Base-by-base conservation (phyloP, 2,888 invertebrate species). In the Leptopilina drosophilae region DNA sequence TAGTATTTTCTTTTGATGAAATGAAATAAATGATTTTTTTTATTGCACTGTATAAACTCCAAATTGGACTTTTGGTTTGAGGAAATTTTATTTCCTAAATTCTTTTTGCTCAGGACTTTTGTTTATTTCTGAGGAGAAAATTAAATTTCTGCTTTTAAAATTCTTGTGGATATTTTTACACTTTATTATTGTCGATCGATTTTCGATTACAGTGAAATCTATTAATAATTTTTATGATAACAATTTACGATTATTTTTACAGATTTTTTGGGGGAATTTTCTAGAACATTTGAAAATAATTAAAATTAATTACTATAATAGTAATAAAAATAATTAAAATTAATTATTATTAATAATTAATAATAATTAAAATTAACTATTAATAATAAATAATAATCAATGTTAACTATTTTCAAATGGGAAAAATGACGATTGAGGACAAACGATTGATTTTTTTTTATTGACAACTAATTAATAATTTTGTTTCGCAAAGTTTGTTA, bases 21-120 rank as follows among this genome's bases (percentile, higher is more conserved):
- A 53, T 14, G 20, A 11, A 20, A 46, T 49, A 7, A 49, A 11
- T 9, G 12, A 15, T 69, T 26, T 15, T 33, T n/a, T 56, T 56
- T 8, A 56, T 14, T 9, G 81, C 86, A 88, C 86, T 87, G 89
- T 90, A 88, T 88, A 87, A 88, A 88, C 89, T 89, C 88, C 89
- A 87, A 26, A 82, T 87, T 88, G 84, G 88, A 89, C 88, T 42
- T 20, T 42, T 42, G 42, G 7, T 42, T 8, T 42, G 7, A 42
- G 8, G 7, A 42, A 42, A 8, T 42, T 42, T 8, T 42, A 42
- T 7, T 42, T 42, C 8, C 0, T 33, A 42, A 8, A 42, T 42
- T 42, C 42, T 42, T 42, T 56, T 33, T 33, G 33, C 33, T 33
- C 33, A 33, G 33, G 33, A 33, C 33, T 33, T 33, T 33, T 20